Conservation (phyloP, 2,113 vertebrate species). For the Nothobranchius kuhntae region DNA sequence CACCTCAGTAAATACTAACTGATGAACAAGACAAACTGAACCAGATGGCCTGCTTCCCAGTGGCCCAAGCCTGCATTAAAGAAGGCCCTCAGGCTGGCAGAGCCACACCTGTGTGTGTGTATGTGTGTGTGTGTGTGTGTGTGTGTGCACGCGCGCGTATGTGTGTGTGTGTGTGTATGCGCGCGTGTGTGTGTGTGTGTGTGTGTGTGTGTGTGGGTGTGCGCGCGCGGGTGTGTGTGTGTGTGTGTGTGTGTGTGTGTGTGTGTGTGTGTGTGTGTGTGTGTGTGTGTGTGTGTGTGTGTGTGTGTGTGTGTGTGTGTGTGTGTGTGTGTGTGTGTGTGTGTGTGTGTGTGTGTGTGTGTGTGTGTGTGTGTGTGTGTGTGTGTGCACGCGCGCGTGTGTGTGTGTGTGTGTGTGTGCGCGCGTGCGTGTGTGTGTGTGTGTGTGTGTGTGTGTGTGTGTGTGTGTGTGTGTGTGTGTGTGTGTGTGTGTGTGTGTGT, state of each 20-base stretch:
- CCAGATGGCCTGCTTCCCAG: constrained; percentile 67
- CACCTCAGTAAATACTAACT: constrained; percentile 58
- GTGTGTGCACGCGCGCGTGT: too few relatives aligned
- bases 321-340: constrained; percentile 43
- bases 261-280: constrained; percentile 38
- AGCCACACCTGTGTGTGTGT: constrained; percentile 27
- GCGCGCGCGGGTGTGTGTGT: too few relatives aligned
- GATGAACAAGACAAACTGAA: constrained; percentile 64
- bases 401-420: constrained; percentile 28
- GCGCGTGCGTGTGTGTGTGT: neutral
- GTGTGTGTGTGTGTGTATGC: constrained; percentile 5
- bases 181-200: constrained; percentile 13
- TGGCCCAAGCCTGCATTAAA: constrained; percentile 65
- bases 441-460: constrained; percentile 4
- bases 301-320: constrained; percentile 9
- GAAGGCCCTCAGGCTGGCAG: constrained; percentile 59
- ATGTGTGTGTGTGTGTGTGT: constrained; percentile 24
- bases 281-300: constrained; percentile 28
- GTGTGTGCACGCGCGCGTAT: neutral
- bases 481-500: constrained; percentile 27
- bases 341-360: constrained; percentile 17
- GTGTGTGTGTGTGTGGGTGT: constrained; percentile 31
- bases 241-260: constrained; percentile 17
- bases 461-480: constrained; percentile 5
- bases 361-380: constrained; percentile 38